Percentiles rank a stretch among this genome's conserved stretches.
These are phyloP conservation scores for Empidonax alnorum DNA, from an alignment of 2,113 vertebrate species.

Conservation along the genomic window DNA sequence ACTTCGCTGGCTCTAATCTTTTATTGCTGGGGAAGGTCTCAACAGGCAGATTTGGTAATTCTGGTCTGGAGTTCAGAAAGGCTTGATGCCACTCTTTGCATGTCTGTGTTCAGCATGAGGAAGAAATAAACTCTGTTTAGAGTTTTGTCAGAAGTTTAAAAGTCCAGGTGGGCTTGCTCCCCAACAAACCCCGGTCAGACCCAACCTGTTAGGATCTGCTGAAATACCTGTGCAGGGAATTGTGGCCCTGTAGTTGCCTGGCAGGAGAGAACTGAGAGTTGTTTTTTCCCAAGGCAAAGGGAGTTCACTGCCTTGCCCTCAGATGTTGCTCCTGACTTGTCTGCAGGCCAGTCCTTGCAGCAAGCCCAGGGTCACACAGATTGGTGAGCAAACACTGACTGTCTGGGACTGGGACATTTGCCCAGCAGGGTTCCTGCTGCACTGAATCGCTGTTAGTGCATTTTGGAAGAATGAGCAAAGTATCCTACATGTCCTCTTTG, in stretches of 20 bases:
- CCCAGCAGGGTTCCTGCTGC: neutral
- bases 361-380: neutral
- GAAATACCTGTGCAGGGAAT: neutral
- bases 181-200: neutral
- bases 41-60: neutral
- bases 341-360: neutral
- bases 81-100: neutral
- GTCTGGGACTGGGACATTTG: neutral
- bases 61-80: neutral
- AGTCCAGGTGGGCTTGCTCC: neutral
- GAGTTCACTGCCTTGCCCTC: neutral
- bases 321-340: neutral
- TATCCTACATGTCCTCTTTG: neutral
- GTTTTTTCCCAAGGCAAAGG: neutral
- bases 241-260: neutral
- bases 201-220: neutral
- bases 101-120: neutral
- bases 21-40: neutral
- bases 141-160: neutral
- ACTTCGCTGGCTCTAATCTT: neutral
- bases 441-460: neutral
- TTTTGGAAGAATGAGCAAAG: neutral
- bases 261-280: neutral
- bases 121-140: neutral
- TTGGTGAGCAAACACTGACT: neutral